A percentile compares a stretch with the other conserved stretches of the same genome.
phyloP scores from a whole-genome alignment of 2,113 vertebrate species.

The Prionailurus bengalensis region DNA sequence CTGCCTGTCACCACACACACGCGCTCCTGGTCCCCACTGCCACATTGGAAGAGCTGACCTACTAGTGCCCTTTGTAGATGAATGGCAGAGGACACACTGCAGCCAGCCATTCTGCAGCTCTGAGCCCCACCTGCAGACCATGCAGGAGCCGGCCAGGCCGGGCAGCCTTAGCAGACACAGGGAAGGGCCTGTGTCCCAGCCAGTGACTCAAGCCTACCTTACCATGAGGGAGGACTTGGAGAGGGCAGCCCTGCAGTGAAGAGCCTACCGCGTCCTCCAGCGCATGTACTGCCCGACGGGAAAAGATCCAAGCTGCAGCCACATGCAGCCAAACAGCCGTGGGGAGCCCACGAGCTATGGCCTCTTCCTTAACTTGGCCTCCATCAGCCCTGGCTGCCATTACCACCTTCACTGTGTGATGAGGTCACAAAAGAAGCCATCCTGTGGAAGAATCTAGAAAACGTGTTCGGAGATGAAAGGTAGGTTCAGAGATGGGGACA shows the following conservation, averaged over 20 bases:
- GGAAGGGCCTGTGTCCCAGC: too few relatives aligned
- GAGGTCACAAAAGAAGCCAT: background rate
- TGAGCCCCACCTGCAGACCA: background rate
- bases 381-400: background rate
- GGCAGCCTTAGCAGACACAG: background rate
- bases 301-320: background rate
- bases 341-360: fast-evolving
- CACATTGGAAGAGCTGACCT: background rate
- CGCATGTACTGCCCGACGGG: background rate
- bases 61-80: background rate
- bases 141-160: too few relatives aligned
- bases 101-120: background rate
- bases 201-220: background rate
- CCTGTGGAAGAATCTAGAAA: background rate
- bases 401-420: background rate
- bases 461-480: background rate
- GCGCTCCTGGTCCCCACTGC: background rate
- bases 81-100: background rate
- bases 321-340: fast-evolving
- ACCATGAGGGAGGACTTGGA: background rate
- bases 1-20: background rate
- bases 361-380: background rate
- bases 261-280: background rate
- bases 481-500: background rate
- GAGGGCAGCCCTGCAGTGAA: background rate